These are phyloP conservation scores for Aplysia californica DNA, from an alignment of 1,140 invertebrate genomes.

Conservation along the genomic window DNA sequence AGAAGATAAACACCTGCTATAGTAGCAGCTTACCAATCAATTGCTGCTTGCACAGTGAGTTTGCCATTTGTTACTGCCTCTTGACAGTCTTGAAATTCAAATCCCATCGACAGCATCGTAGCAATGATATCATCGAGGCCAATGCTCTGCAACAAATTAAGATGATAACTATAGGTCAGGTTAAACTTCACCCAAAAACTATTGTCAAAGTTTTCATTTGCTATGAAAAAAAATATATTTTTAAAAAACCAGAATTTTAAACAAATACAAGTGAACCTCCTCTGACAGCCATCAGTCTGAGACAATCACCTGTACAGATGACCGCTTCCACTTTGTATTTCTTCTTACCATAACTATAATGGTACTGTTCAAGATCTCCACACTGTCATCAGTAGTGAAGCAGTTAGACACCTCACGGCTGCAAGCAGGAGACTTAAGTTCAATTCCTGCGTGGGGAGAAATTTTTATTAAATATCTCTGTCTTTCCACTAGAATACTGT, in stretches of 20 bases:
- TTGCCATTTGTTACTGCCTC: conserved; percentile 26
- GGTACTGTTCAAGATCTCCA: too few species aligned
- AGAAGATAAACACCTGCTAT: too few species aligned
- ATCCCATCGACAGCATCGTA: conserved; percentile 22
- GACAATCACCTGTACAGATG: too few species aligned
- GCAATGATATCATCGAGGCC: conserved; percentile 19
- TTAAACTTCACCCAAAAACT: background rate
- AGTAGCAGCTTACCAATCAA: conserved; percentile 12
- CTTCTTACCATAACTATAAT: too few species aligned
- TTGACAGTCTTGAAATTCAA: conserved; percentile 28
- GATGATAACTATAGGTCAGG: background rate
- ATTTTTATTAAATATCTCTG: too few species aligned
- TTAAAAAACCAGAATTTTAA: background rate
- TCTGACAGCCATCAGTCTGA: too few species aligned
- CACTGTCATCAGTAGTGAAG: too few species aligned
- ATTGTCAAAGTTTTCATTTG: background rate
- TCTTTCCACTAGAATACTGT: too few species aligned
- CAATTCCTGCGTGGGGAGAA: too few species aligned
- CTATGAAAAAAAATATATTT: background rate
- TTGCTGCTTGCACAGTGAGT: conserved; percentile 22
- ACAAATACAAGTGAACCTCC: background rate
- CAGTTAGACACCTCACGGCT: too few species aligned
- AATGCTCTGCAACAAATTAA: conserved; percentile 1
- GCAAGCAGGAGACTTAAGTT: too few species aligned
- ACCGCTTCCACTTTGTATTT: too few species aligned